Evolutionary conservation across 2,797 vertebrate species (phyloP), one percentile per base, ranked within the genome.

Genomic region (Salmo trutta): DNA sequence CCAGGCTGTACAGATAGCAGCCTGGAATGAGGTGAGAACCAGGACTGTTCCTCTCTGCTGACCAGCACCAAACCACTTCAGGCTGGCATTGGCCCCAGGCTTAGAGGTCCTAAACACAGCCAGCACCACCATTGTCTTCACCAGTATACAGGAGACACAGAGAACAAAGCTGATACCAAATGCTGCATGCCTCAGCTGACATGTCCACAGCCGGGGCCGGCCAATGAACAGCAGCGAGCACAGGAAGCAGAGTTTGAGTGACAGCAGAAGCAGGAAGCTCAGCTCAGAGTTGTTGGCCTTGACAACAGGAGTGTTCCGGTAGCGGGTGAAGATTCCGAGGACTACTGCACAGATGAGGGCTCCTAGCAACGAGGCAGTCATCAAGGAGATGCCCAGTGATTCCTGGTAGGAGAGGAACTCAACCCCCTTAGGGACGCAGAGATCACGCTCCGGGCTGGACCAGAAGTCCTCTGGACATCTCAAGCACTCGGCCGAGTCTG

Each of bases 361-460:
- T 1, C 91, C 90, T 1, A 93, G 56, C 5, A 91, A 62, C 0
- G 91, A 91, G 0, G 73, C 91, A 59, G 89, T 79, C 0, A 88
- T 91, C 76, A 94, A 81, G 15, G 90, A 89, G 24, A 93, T 90
- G 53, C 93, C 94, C 81, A 94, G 76, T 0, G 92, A 91, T 77
- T 95, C 93, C 68, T 91, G 82, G 56, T 92, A 94, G 41, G 93
- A 91, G 1, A 95, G 92, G 71, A 93, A 95, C 80, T 95, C 93
- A 0, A 87, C 85, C 29, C 73, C 80, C 77, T 92, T 94, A 16
- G 83, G 86, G 53, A 94, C 54, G 82, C 88, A 95, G 17, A 0
- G 86, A 73, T 73, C 85, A 82, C n/a, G 84, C 6, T 86, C 17
- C 31, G 54, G 41, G 73, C 88, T 94, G 65, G 94, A 91, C 94